Evolutionary conservation across 2,888 invertebrate genomes (phyloP), one percentile per base, ranked within the genome.

Genomic region (Epirrita christyi): DNA sequence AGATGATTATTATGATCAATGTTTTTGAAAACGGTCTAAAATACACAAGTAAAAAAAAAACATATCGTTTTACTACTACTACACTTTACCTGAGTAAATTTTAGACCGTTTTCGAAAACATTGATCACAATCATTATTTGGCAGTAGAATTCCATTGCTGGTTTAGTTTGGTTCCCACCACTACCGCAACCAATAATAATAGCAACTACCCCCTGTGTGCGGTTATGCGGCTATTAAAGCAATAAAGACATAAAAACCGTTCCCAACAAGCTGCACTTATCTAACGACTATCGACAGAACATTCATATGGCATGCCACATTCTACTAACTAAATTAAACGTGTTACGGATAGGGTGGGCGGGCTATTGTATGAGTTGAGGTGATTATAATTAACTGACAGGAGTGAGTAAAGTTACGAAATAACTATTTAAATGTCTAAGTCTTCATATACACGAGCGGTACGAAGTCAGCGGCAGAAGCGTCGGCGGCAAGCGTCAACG

Each of bases 221-320:
- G 73, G 73, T 77, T 76, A 75, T 75, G 75, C 68, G 67, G 75
- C 65, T 78, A 76, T 84, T 82, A 80, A 78, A 69, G 72, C 79
- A 82, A 85, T 85, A 85, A 83, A 85, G 80, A 74, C 78, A 82
- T 84, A 80, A 82, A 78, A 64, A 46, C 68, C 63, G 71, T 74
- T 71, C 77, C 83, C 78, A 83, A 47, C 59, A 77, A 75, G 75
- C 73, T 74, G 69, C 72, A 77, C 76, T 83, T 85, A 86, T 85
- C 85, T 81, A 67, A 73, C 72, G 73, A 57, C 70, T 72, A 85
- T 86, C 83, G 79, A 78, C 77, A 73, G 75, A 69, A 76, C 81
- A 82, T 80, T 79, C 83, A 83, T 82, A 78, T 70, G 74, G 69
- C 75, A 71, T 74, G 69, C 72, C 73, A 72, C 72, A 78, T 77